phyloP scores from a whole-genome alignment of 2,888 invertebrate genomes.

The Troglohyphantes excavatus region DNA sequence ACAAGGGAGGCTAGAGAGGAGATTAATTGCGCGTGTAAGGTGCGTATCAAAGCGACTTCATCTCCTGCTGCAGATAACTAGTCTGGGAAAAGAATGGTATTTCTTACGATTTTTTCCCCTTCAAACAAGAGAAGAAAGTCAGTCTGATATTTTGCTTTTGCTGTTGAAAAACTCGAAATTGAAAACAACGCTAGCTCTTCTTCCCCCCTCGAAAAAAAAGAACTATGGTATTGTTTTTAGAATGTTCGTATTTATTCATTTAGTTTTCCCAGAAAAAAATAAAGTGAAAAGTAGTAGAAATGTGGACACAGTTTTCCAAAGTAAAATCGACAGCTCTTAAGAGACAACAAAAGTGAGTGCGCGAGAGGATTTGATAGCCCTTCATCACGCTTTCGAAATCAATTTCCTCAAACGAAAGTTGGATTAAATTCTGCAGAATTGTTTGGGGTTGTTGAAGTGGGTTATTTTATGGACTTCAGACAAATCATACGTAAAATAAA shows the following conservation, averaged over 20 bases:
- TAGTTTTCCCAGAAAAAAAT: conserved; percentile 17
- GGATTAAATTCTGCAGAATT: not conserved
- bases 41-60: conserved; percentile 36
- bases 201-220: no score
- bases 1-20: conserved; percentile 34
- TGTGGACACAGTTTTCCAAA: conserved; percentile 15
- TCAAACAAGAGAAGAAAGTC: not conserved
- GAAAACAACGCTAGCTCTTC: conserved; percentile 46
- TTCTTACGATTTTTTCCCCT: not conserved
- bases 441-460: not conserved
- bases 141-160: not conserved
- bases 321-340: conserved; percentile 40
- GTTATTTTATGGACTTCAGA: no score
- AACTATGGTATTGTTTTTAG: not conserved
- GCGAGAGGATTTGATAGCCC: conserved; percentile 3
- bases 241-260: conserved; percentile 15
- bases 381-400: conserved; percentile 28
- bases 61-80: conserved; percentile 54
- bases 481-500: no score
- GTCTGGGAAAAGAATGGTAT: conserved; percentile 41
- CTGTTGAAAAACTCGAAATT: conserved; percentile 37
- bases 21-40: conserved; percentile 67
- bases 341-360: not conserved
- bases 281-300: not conserved
- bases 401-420: not conserved